These are phyloP conservation scores for Mionectes olivaceus DNA, from an alignment of 2,797 vertebrate genomes.

Conservation along the genomic window DNA sequence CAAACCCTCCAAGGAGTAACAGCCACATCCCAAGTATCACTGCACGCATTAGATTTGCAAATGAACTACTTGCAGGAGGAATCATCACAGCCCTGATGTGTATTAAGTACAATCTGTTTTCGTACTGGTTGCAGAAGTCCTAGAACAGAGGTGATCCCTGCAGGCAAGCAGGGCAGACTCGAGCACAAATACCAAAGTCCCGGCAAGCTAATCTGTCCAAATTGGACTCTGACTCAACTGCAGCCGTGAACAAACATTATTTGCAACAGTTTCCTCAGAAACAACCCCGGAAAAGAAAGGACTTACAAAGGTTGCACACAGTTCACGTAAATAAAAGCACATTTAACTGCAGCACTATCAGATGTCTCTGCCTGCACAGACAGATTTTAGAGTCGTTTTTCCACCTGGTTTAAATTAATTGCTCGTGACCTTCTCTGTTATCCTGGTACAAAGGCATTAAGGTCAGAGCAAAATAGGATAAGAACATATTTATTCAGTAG, in stretches of 20 bases:
- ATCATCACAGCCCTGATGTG: accelerated
- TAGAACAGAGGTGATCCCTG: neutral
- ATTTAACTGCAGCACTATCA: neutral
- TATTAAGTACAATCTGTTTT: neutral
- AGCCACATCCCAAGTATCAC: neutral
- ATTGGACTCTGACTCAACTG: neutral
- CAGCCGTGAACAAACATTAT: conserved; percentile 3
- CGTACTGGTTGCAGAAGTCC: neutral
- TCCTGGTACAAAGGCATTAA: neutral
- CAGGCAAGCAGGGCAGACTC: neutral
- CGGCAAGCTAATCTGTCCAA: neutral
- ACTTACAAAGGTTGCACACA: neutral
- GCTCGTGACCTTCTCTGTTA: neutral
- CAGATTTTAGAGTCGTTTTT: neutral
- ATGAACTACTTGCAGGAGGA: neutral
- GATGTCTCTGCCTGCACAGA: neutral
- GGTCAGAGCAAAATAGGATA: neutral
- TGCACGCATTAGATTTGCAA: neutral
- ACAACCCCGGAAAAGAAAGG: neutral
- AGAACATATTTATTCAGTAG: neutral
- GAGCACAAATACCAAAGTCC: neutral
- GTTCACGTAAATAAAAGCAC: neutral
- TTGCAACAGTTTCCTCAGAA: conserved; percentile 29
- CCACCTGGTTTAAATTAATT: conserved; percentile 37
- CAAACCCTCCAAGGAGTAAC: accelerated